Evolutionary conservation across 2,113 vertebrate species (phyloP), one percentile per base, ranked within the genome.

Genomic region (Chaetops frenatus): DNA sequence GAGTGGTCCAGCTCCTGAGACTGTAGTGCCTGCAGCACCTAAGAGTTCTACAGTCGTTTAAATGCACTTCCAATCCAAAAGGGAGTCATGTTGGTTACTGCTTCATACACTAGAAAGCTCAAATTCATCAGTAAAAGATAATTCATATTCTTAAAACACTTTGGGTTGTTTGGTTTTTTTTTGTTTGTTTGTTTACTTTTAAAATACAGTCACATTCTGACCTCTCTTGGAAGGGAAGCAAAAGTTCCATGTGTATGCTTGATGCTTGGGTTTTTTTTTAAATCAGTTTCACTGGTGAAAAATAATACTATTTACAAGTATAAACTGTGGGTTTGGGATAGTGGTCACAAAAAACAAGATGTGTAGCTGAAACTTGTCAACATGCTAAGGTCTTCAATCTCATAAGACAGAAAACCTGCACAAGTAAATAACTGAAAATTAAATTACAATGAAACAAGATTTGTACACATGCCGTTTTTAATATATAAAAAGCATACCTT

Each of bases 401-500:
- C 38, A 42, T 53, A 65, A 54, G 54, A 7, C 7, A 76, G 24
- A 74, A 90, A 92, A 35, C 3, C 23, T 36, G 51, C 50, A n/a
- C 14, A 66, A 24, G 18, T 38, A 78, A 77, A 36, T 40, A 87
- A 57, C 16, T 56, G 42, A 48, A 57, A 45, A 57, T 10, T 54
- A 65, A 65, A 73, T 27, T 83, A n/a, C 16, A 66, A 47, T 44
- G 31, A 77, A 86, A 45, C 9, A 80, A 80, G 36, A 35, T 72
- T 57, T 42, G 7, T 11, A 81, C 20, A 54, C 28, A 15, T 58
- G 40, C 36, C 20, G 54, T 71, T 70, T 71, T 33, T 50, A 82
- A 74, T 31, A 73, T 13, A 45, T 29, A 85, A 38, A 85, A 86
- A 95, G 93, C 99, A 97, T 98, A 99, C 99, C 99, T 99, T 99